These are phyloP conservation scores for Oreochromis mossambicus DNA, from an alignment of 2,797 vertebrate genomes.

Conservation along the genomic window DNA sequence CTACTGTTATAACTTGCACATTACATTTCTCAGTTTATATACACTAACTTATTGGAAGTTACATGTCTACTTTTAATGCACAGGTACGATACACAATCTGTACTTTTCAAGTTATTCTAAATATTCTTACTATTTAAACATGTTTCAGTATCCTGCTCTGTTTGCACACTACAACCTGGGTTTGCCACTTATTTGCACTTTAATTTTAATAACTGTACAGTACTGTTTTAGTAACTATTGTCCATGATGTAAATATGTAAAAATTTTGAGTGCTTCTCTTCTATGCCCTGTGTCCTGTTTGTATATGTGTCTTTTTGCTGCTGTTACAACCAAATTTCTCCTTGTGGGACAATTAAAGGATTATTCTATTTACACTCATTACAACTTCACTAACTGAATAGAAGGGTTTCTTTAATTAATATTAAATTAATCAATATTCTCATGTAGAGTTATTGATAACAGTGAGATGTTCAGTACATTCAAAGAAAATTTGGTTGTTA, in stretches of 20 bases:
- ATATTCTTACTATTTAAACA: neutral
- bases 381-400: neutral
- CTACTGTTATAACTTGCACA: neutral
- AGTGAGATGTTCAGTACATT: neutral
- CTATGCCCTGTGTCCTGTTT: neutral
- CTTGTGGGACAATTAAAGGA: neutral
- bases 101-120: neutral
- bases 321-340: neutral
- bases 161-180: neutral
- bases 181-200: neutral
- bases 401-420: neutral
- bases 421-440: neutral
- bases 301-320: neutral
- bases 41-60: neutral
- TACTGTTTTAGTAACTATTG: neutral
- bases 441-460: neutral
- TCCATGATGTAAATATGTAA: neutral
- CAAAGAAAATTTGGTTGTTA: neutral
- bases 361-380: neutral
- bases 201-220: neutral
- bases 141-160: neutral
- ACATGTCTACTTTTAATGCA: neutral
- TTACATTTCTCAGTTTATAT: neutral
- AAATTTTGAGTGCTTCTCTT: neutral
- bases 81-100: neutral